Conservation (phyloP, 2,797 vertebrate genomes). For the Lateolabrax maculatus region DNA sequence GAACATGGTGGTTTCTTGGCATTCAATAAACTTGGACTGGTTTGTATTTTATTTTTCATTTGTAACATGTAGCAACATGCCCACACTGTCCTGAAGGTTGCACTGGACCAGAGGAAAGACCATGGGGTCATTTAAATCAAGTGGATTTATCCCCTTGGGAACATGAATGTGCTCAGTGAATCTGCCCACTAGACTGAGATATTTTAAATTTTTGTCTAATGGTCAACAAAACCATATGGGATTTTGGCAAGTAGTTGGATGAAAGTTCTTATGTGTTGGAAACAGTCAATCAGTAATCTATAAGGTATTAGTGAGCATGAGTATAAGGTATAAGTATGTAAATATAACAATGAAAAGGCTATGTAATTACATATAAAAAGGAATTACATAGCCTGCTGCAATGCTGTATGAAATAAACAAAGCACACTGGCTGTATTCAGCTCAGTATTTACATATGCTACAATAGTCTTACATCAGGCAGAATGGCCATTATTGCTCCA, state of each 20-base stretch:
- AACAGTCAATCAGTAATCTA: not conserved
- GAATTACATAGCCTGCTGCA: not conserved
- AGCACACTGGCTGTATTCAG: not conserved
- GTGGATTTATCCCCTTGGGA: not conserved
- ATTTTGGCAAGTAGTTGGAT: not conserved
- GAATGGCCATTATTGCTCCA: not conserved
- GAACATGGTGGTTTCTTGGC: not conserved
- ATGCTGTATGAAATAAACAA: not conserved
- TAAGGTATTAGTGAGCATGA: too few species aligned
- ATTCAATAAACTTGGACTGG: constrained; percentile 2
- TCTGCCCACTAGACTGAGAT: not conserved
- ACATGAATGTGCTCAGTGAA: not conserved
- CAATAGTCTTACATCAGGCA: not conserved
- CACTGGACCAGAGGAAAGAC: not conserved
- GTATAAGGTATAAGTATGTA: too few species aligned
- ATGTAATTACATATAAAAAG: not conserved
- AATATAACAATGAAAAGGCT: not conserved
- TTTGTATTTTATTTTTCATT: constrained; percentile 14
- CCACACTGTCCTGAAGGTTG: not conserved
- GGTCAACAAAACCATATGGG: not conserved
- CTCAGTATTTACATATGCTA: not conserved
- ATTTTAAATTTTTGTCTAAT: not conserved
- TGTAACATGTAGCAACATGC: not conserved
- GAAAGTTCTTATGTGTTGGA: not conserved
- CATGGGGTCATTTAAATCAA: constrained; percentile 1